Conservation (phyloP, 2,113 vertebrate genomes). For the Tor tambroides region DNA sequence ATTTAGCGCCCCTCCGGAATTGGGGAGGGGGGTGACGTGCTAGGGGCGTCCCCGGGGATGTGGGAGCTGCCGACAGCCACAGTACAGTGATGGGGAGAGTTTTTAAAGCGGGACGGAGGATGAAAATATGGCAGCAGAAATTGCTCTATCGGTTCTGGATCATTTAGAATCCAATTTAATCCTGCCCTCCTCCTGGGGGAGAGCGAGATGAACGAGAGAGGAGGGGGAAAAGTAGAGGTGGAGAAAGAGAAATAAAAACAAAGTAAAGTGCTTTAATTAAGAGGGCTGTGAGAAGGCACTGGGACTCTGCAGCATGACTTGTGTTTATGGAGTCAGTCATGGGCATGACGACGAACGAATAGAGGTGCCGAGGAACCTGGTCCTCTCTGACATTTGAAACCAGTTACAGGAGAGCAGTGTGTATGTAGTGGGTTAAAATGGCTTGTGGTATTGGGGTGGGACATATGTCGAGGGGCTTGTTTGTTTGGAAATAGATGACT, state of each 20-base stretch:
- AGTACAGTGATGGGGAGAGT: slow-evolving; percentile 64
- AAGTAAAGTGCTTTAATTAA: slow-evolving; percentile 80
- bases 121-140: slow-evolving; percentile 73
- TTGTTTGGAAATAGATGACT: neutral
- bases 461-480: neutral
- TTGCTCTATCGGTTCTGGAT: slow-evolving; percentile 79
- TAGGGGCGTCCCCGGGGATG: slow-evolving; percentile 65
- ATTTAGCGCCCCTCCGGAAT: slow-evolving; percentile 54
- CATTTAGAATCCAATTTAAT: slow-evolving; percentile 83
- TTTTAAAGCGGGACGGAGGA: slow-evolving; percentile 61
- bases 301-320: slow-evolving; percentile 57
- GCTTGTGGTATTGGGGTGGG: neutral
- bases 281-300: slow-evolving; percentile 60
- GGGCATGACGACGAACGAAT: neutral
- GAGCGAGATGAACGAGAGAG: slow-evolving; percentile 52
- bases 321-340: slow-evolving; percentile 62
- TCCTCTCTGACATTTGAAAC: neutral
- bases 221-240: slow-evolving; percentile 39
- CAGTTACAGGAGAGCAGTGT: neutral
- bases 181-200: slow-evolving; percentile 61
- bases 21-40: slow-evolving; percentile 56
- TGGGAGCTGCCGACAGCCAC: slow-evolving; percentile 65
- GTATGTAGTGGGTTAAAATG: neutral
- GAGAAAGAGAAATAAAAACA: slow-evolving; percentile 74
- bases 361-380: neutral